Evolutionary conservation across 2,113 vertebrate species (phyloP), one percentile per base, ranked within the genome.

Genomic region (Podiceps cristatus): DNA sequence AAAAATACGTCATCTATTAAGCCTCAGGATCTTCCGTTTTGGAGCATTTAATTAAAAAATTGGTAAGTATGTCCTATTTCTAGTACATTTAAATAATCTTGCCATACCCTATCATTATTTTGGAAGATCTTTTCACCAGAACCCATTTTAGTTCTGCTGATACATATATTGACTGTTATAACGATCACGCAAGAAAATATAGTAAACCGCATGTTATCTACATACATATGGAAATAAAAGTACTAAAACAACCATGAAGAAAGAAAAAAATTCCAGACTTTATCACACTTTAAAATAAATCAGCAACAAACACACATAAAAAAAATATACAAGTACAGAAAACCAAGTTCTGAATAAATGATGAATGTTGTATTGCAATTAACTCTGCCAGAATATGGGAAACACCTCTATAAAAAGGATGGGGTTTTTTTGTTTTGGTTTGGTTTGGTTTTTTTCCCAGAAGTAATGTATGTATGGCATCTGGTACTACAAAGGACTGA

Each of bases 401-500:
- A 97, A 71, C 60, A 94, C 88, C 53, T 95, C 88, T 93, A 92
- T 77, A 91, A 94, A 95, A 96, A 81, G 59, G 89, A 64, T 35
- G 25, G 1, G 1, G 58, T 83, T 90, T 55, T 88, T 66, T 86
- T 55, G 37, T 37, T 37, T 37, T 37, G 37, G 4, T 37, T 37
- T 37, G 37, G 37, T 37, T 37, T 37, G 37, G 37, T 7, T 37
- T 37, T 37, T 37, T 37, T 37, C 37, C 37, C 18, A 50, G 67
- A 82, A 95, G 86, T 92, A 92, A 93, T 89, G 2, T 92, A 74
- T 89, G 68, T 92, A 56, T 88, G 88, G 53, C 96, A 97, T 92
- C 92, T 97, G 91, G 94, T 88, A 91, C 50, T 56, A 96, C 88
- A 97, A 96, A 97, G 79, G 88, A 72, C 66, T 78, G 66, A 90